Evolutionary conservation across 1,140 invertebrate species (phyloP).

Genomic region (Leucophenga varia): DNA sequence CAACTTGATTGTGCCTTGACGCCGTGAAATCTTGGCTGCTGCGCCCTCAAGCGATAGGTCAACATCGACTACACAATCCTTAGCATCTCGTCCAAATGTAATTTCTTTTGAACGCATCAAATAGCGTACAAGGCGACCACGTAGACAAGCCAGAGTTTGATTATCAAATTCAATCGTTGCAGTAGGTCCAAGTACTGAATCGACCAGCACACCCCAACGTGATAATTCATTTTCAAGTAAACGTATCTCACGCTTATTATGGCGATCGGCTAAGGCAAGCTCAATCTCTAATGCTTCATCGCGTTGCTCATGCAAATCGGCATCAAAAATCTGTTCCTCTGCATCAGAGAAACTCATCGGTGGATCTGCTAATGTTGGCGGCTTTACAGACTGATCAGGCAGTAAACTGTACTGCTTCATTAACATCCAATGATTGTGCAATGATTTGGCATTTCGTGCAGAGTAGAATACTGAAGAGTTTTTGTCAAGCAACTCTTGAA

Average conservation of each 20-base stretch:
- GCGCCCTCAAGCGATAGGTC: slow-evolving; percentile 92
- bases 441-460: slow-evolving; percentile 79
- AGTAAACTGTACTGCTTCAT: slow-evolving; percentile 92
- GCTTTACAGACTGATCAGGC: slow-evolving; percentile 80
- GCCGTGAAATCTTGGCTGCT: slow-evolving; percentile 79
- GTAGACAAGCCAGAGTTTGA: slow-evolving; percentile 89
- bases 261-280: slow-evolving; percentile 67
- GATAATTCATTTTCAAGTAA: slow-evolving; percentile 85
- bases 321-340: slow-evolving; percentile 85
- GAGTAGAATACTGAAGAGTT: slow-evolving; percentile 85
- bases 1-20: slow-evolving; percentile 87
- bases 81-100: slow-evolving; percentile 85
- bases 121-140: slow-evolving; percentile 89
- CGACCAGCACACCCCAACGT: slow-evolving; percentile 92
- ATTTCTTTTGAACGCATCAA: slow-evolving; percentile 96
- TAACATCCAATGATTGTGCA: slow-evolving; percentile 88
- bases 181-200: slow-evolving; percentile 79
- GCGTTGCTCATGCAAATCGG: slow-evolving; percentile 74
- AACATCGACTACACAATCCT: slow-evolving; percentile 89
- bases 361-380: slow-evolving; percentile 59
- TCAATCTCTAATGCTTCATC: slow-evolving; percentile 74
- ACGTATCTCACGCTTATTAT: slow-evolving; percentile 76
- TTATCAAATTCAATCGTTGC: slow-evolving; percentile 83
- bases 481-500: slow-evolving; percentile 84
- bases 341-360: slow-evolving; percentile 88